These are phyloP conservation scores for Berghia stephanieae DNA, from an alignment of 1,140 invertebrate species.

Conservation along the genomic window DNA sequence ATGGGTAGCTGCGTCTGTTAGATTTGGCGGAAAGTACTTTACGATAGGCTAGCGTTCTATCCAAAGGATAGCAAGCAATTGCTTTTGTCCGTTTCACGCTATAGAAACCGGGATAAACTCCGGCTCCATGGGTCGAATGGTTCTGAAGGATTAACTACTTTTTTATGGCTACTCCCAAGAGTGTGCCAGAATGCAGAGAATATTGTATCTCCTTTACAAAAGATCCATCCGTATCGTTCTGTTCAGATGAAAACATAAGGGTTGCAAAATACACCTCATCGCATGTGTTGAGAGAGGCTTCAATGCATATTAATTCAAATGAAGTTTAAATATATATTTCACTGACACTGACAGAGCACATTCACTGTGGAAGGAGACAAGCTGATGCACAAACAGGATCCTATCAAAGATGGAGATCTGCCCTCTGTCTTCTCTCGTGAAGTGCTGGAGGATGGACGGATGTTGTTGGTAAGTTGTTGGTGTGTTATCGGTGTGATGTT, in stretches of 20 bases:
- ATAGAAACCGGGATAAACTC: too few relatives aligned
- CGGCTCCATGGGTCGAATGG: too few relatives aligned
- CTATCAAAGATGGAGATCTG: slow-evolving; percentile 40
- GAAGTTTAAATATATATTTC: too few relatives aligned
- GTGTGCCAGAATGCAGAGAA: not conserved
- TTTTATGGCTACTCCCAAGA: not conserved
- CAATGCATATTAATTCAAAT: too few relatives aligned
- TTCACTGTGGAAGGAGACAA: slow-evolving; percentile 53
- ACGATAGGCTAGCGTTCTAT: too few relatives aligned
- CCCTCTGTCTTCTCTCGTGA: slow-evolving; percentile 48
- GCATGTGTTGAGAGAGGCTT: too few relatives aligned
- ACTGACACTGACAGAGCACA: slow-evolving; percentile 48
- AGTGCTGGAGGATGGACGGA: slow-evolving; percentile 48
- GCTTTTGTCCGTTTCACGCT: too few relatives aligned
- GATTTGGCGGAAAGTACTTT: too few relatives aligned
- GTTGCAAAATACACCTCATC: not conserved
- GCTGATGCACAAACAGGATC: slow-evolving; percentile 55
- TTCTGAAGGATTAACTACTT: not conserved
- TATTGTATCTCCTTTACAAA: not conserved
- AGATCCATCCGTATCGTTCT: not conserved
- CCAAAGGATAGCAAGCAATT: too few relatives aligned
- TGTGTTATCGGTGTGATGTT: too few relatives aligned
- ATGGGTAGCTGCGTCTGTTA: too few relatives aligned
- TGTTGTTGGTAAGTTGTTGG: slow-evolving; percentile 54
- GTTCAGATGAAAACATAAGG: not conserved